These are phyloP conservation scores for Uloborus diversus DNA, from an alignment of 1,140 invertebrate genomes.

Conservation along the genomic window DNA sequence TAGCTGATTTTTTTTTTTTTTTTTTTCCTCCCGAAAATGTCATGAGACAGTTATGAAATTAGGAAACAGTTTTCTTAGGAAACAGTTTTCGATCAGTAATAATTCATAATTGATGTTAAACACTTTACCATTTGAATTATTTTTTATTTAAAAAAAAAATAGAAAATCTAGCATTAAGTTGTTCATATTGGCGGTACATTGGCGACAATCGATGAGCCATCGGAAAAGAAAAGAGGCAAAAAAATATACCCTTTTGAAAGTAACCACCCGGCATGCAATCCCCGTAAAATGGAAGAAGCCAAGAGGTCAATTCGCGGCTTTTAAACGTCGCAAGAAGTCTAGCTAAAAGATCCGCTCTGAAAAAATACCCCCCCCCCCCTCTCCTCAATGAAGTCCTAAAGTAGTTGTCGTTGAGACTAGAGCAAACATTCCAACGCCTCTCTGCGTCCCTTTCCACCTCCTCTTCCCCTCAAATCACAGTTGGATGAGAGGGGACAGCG, in stretches of 20 bases:
- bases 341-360: conserved; percentile 3
- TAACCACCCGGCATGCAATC: neutral
- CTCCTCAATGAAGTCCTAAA: conserved; percentile 38
- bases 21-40: no score
- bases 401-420: conserved; percentile 46
- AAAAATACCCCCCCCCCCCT: neutral
- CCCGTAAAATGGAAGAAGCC: conserved; percentile 21
- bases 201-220: neutral
- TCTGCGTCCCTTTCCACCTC: conserved; percentile 16
- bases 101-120: no score
- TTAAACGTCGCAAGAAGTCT: conserved; percentile 24
- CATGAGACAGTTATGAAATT: no score
- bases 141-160: no score
- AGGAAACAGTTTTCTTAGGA: no score
- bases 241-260: neutral
- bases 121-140: no score
- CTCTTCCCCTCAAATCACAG: neutral
- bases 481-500: neutral
- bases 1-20: no score
- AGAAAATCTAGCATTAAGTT: no score
- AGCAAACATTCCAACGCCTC: conserved; percentile 38
- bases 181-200: neutral
- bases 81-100: no score
- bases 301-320: conserved; percentile 40
- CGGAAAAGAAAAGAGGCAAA: no score